Conservation (phyloP, 2,888 invertebrate species). For the Morpho helenor region DNA sequence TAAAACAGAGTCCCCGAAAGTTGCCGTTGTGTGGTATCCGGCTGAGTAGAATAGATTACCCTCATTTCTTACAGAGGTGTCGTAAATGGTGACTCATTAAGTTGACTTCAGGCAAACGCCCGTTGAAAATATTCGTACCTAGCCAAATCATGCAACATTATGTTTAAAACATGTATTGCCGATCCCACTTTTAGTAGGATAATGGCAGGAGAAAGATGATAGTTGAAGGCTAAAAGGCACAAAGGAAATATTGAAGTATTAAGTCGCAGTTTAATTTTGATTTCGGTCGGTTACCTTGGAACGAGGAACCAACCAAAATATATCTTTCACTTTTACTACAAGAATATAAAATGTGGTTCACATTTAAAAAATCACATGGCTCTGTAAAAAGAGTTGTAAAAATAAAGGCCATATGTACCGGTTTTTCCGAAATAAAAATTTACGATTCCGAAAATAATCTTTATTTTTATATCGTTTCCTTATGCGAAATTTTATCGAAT, state of each 20-base stretch:
- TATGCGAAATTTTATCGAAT: neutral
- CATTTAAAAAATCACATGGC: constrained; percentile 5
- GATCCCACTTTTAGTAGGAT: too few species aligned
- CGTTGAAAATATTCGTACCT: too few species aligned
- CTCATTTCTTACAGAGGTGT: too few species aligned
- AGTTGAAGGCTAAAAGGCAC: too few species aligned
- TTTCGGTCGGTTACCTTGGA: constrained; percentile 1
- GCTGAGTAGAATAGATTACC: too few species aligned
- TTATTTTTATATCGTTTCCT: neutral
- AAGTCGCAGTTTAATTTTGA: neutral
- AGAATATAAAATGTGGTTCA: constrained; percentile 1
- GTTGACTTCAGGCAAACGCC: too few species aligned
- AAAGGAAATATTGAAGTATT: neutral
- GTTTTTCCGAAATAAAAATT: neutral
- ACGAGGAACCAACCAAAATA: neutral
- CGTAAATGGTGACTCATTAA: too few species aligned
- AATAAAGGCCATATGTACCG: neutral
- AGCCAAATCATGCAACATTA: too few species aligned
- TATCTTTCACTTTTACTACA: neutral
- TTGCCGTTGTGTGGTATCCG: too few species aligned
- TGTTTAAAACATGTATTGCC: too few species aligned
- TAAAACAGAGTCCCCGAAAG: too few species aligned
- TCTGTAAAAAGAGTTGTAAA: neutral
- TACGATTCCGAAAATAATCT: neutral
- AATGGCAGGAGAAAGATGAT: too few species aligned